Conservation (phyloP, 2,113 vertebrate genomes). For the Oryzias celebensis region DNA sequence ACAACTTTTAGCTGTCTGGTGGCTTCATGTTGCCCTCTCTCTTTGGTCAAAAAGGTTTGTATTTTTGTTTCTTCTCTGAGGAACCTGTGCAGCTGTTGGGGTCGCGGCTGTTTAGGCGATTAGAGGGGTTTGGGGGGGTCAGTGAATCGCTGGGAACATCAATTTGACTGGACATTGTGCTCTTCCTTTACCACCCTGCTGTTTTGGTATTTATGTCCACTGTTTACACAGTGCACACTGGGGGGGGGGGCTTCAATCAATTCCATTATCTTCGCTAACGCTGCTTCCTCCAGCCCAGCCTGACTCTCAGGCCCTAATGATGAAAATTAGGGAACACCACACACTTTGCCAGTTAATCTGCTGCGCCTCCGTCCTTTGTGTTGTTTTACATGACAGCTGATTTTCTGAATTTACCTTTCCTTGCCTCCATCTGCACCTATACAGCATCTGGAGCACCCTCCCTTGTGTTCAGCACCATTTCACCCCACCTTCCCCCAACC, state of each 20-base stretch:
- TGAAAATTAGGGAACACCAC: slow-evolving; percentile 41
- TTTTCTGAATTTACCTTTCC: slow-evolving; percentile 26
- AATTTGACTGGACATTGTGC: slow-evolving; percentile 63
- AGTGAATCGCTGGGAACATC: slow-evolving; percentile 65
- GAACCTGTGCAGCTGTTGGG: slow-evolving; percentile 75
- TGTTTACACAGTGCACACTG: slow-evolving; percentile 76
- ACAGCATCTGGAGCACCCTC: slow-evolving; percentile 42
- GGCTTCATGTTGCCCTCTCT: background rate
- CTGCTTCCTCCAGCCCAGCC: slow-evolving; percentile 29
- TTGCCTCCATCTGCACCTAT: slow-evolving; percentile 25
- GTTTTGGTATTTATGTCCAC: slow-evolving; percentile 78
- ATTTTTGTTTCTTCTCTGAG: slow-evolving; percentile 38
- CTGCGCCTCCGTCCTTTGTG: slow-evolving; percentile 10
- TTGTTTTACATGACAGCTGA: slow-evolving; percentile 23
- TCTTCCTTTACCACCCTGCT: slow-evolving; percentile 74
- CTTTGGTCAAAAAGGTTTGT: slow-evolving; percentile 5
- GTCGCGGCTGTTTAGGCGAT: slow-evolving; percentile 69
- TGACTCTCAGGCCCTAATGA: slow-evolving; percentile 43
- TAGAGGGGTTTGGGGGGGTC: slow-evolving; percentile 55
- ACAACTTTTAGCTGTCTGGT: no score
- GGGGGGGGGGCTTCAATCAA: slow-evolving; percentile 73
- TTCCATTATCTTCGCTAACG: slow-evolving; percentile 70
- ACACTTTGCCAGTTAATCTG: slow-evolving; percentile 32
- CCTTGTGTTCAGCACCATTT: slow-evolving; percentile 58
- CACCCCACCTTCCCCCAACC: slow-evolving; percentile 50